Evolutionary conservation across 2,113 vertebrate genomes (phyloP), one percentile per base, ranked within the genome.

Genomic region (Ia io): DNA sequence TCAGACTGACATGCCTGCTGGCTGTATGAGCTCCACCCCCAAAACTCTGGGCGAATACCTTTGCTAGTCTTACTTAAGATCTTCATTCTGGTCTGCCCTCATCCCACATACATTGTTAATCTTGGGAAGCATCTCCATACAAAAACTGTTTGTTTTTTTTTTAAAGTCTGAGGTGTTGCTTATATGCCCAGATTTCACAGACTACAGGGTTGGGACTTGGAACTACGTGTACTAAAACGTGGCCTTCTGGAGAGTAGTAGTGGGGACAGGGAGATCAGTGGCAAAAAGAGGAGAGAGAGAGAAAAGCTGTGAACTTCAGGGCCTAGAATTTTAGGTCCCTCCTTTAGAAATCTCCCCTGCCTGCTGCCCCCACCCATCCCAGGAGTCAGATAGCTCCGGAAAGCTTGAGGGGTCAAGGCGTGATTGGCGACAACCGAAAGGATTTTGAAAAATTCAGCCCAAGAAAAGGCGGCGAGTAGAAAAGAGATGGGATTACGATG

Each of bases 161-260:
- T 1, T 12, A 18, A 32, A 32, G 89, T 90, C 17, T 2, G n/a
- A 65, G 12, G 35, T 69, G 56, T 53, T 80, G 80, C 42, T 91
- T 35, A 49, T 28, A 71, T 18, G 59, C 23, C 32, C 18, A 40
- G 17, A 59, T 22, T 84, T 94, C 63, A 71, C 47, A 80, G 71
- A 37, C 82, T 35, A 37, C 71, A 59, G 56, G 49, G 13, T 6
- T 47, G 32, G 78, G 87, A 65, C 56, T 74, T 53, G 80, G 59
- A 82, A 94, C 67, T 88, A 84, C 25, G 63, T 76, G 87, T 91
- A 71, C 65, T 84, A 84, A 78, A 97, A 91, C 73, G 87, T 93
- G 90, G 95, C 94, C 90, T 84, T 70, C 42, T 4, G 61, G 35
- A 28, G 10, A 93, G n/a, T 9, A 87, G 17, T 23, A 44, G n/a